Conservation (phyloP, 2,888 invertebrate genomes). For the Calephelis perditalis region DNA sequence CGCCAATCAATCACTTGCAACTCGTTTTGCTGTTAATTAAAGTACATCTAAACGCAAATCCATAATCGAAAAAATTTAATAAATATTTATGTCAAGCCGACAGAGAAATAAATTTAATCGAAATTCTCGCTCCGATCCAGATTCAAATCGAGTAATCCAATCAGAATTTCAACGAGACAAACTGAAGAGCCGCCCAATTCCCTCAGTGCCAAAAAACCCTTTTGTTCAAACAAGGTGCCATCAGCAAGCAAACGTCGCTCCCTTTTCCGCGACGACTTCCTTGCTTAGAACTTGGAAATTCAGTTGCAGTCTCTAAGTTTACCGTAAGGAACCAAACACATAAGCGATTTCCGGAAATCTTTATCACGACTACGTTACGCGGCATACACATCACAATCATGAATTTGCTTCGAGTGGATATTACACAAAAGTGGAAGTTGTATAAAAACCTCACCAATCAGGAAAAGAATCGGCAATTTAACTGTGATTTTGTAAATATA, state of each 20-base stretch:
- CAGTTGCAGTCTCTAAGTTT: conserved; percentile 35
- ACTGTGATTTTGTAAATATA: too few relatives aligned
- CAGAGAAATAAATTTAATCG: conserved; percentile 19
- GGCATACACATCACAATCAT: too few relatives aligned
- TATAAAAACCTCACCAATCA: too few relatives aligned
- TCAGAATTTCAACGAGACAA: conserved; percentile 45
- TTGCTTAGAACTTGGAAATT: conserved; percentile 55
- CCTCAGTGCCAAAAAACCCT: conserved; percentile 55
- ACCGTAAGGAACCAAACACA: conserved; percentile 24
- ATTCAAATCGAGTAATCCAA: conserved; percentile 62
- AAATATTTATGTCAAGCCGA: conserved; percentile 19
- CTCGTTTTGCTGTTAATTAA: not conserved
- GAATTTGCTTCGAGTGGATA: too few relatives aligned
- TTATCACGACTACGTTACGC: too few relatives aligned
- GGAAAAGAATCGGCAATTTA: too few relatives aligned
- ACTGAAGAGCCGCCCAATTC: conserved; percentile 32
- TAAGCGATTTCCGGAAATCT: too few relatives aligned
- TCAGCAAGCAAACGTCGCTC: conserved; percentile 58
- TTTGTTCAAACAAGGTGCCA: conserved; percentile 67
- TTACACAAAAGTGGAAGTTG: too few relatives aligned
- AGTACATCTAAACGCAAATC: not conserved
- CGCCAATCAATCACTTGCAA: not conserved
- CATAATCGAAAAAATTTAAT: conserved; percentile 14
- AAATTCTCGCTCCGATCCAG: conserved; percentile 31
- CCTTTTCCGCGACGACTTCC: conserved; percentile 40